Evolutionary conservation across 2,113 vertebrate genomes (phyloP).

Genomic region (Aix galericulata): DNA sequence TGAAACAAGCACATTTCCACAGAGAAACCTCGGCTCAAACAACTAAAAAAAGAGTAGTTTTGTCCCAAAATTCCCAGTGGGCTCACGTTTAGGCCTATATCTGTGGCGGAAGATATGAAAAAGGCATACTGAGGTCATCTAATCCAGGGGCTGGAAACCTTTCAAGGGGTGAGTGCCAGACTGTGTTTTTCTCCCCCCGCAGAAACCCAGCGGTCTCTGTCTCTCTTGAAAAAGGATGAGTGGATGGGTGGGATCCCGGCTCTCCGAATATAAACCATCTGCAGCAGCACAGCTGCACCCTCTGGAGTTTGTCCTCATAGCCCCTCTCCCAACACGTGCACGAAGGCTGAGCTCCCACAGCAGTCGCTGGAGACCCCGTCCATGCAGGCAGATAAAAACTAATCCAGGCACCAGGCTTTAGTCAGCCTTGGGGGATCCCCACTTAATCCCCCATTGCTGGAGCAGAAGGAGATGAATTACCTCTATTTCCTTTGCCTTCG

Average conservation of each 20-base stretch:
- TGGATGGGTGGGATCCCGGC: not conserved
- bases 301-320: not conserved
- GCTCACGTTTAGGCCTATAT: not conserved
- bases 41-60: not conserved
- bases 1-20: not conserved
- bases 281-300: not conserved
- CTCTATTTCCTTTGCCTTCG: not conserved
- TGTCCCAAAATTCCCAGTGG: not conserved
- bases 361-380: not conserved
- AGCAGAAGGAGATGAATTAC: not conserved
- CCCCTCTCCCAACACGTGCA: not conserved
- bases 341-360: not conserved
- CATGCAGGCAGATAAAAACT: not conserved
- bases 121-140: slow-evolving; percentile 49
- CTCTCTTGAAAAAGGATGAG: not conserved
- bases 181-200: slow-evolving; percentile 4
- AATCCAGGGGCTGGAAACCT: slow-evolving; percentile 27
- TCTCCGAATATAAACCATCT: not conserved
- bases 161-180: slow-evolving; percentile 41
- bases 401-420: not conserved
- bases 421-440: not conserved
- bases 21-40: not conserved
- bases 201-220: not conserved
- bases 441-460: not conserved
- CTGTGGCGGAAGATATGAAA: slow-evolving; percentile 27